phyloP scores from a whole-genome alignment of 1,140 invertebrate species.

The Drosophila burlai region DNA sequence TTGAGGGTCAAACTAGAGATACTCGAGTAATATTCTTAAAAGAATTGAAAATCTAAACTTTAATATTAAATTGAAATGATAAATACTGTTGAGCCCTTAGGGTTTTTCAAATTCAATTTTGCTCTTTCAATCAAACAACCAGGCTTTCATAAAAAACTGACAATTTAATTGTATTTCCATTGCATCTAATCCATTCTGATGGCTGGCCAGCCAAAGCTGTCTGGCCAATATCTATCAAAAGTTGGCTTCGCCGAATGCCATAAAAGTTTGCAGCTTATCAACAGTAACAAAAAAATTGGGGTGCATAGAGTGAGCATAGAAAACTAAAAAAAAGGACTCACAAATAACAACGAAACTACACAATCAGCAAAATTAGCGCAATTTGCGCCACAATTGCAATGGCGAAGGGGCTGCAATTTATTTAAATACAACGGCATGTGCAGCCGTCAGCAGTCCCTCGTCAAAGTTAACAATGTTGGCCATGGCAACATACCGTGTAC shows the following conservation, averaged over 20 bases:
- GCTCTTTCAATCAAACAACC: neutral
- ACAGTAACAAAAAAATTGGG: constrained; percentile 5
- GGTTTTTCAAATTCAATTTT: neutral
- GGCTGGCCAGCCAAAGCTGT: constrained; percentile 35
- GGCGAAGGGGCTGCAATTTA: constrained; percentile 63
- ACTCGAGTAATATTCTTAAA: neutral
- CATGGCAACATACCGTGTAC: constrained; percentile 20
- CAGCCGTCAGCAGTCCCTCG: constrained; percentile 44
- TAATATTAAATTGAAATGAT: neutral
- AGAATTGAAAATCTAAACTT: neutral
- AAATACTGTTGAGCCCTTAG: neutral
- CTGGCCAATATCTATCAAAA: constrained; percentile 69
- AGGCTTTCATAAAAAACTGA: constrained; percentile 6
- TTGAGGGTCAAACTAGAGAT: neutral
- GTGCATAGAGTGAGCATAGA: neutral
- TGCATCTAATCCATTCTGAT: constrained; percentile 36
- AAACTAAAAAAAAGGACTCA: constrained; percentile 17
- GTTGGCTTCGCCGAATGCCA: constrained; percentile 35
- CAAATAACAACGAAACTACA: constrained; percentile 51
- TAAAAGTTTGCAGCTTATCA: constrained; percentile 52
- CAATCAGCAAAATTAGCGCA: constrained; percentile 74
- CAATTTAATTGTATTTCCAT: constrained; percentile 35
- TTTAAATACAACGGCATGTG: constrained; percentile 66
- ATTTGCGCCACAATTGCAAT: constrained; percentile 70
- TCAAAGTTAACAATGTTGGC: constrained; percentile 59